Percentiles rank a stretch among this genome's conserved stretches.
These are phyloP conservation scores for Tinamus major DNA, from an alignment of 2,797 vertebrate species.

Conservation along the genomic window DNA sequence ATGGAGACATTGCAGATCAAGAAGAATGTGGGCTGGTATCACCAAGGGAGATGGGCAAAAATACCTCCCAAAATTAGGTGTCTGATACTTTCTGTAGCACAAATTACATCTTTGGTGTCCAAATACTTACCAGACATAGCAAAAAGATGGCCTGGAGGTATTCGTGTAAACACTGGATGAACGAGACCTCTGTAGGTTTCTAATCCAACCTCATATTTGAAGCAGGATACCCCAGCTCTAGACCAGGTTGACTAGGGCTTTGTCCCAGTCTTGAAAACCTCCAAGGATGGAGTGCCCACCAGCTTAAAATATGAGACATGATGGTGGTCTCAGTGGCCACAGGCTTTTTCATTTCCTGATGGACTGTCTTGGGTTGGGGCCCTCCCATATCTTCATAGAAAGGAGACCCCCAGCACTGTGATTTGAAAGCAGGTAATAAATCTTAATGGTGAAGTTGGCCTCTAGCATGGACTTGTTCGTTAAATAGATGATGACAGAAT, in stretches of 20 bases:
- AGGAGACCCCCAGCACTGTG: neutral
- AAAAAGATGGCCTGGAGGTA: neutral
- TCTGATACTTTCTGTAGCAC: neutral
- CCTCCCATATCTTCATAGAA: neutral
- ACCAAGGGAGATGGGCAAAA: neutral
- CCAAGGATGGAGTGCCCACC: neutral
- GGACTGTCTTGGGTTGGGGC: neutral
- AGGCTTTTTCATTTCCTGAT: neutral
- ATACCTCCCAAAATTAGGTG: neutral
- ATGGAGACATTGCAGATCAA: neutral
- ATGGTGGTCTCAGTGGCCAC: neutral
- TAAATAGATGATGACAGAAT: too few species aligned
- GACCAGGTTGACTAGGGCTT: neutral
- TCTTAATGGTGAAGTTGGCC: neutral
- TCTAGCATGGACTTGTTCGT: neutral
- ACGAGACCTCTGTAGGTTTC: neutral
- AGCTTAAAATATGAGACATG: neutral
- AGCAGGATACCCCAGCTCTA: neutral
- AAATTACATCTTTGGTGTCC: neutral
- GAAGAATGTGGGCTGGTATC: neutral
- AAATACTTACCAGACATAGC: neutral
- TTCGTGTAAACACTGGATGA: neutral
- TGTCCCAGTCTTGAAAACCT: neutral
- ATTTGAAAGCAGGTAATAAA: neutral
- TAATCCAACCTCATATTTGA: neutral